A percentile compares a stretch with the other conserved stretches of the same genome.
Evolutionary conservation across 35 echinoderm and acorn worm species (phyloP).

Genomic region (Apostichopus japonicus): DNA sequence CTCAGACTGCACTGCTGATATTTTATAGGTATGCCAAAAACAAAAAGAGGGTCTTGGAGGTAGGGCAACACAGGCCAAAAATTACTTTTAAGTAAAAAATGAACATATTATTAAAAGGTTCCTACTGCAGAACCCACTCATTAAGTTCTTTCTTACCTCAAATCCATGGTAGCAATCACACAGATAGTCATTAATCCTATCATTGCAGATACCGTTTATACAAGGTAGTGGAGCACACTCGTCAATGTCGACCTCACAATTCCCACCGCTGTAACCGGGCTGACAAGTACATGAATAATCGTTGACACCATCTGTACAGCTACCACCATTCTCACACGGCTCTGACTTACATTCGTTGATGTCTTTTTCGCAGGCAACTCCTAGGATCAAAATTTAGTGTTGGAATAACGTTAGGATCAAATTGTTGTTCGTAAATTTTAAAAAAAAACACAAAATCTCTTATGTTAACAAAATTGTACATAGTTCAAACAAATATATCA

Average conservation of each 20-base stretch:
- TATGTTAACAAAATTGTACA: background rate
- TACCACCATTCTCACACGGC: constrained; percentile 26
- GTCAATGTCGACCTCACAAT: constrained; percentile 45
- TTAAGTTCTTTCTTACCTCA: constrained; percentile 4
- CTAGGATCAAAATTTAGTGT: too few relatives aligned
- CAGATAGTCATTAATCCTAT: background rate
- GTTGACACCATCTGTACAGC: background rate
- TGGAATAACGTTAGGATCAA: background rate
- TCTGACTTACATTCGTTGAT: constrained; percentile 55
- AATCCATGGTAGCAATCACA: constrained; percentile 33
- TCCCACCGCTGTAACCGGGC: background rate
- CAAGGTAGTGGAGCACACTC: constrained; percentile 47
- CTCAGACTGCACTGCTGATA: too few relatives aligned
- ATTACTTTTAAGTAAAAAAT: too few relatives aligned
- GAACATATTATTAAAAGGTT: too few relatives aligned
- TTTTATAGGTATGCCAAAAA: too few relatives aligned
- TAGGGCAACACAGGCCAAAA: too few relatives aligned
- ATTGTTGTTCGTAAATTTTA: background rate
- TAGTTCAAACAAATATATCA: too few relatives aligned
- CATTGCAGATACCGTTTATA: constrained; percentile 7
- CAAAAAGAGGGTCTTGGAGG: too few relatives aligned
- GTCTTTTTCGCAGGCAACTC: constrained; percentile 15
- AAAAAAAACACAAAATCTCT: background rate
- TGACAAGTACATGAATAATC: background rate
- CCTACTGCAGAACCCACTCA: too few relatives aligned